Conservation (phyloP, 2,797 vertebrate species). For the Okamejei kenojei region DNA sequence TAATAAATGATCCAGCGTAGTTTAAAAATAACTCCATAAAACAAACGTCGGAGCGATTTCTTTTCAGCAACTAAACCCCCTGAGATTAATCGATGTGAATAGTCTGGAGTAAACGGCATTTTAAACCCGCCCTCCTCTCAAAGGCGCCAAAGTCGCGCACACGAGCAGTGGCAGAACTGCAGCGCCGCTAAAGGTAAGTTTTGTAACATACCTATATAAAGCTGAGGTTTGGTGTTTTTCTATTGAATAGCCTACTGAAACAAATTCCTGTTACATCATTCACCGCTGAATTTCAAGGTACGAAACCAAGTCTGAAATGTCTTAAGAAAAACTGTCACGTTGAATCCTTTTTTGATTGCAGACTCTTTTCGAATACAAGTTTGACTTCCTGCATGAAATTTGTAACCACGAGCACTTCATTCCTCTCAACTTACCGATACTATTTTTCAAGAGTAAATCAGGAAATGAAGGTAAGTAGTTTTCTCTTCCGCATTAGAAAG, state of each 20-base stretch:
- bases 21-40: too few relatives aligned
- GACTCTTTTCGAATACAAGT: slow-evolving; percentile 84
- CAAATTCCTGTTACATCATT: neutral
- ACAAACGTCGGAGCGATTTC: too few relatives aligned
- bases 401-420: slow-evolving; percentile 96
- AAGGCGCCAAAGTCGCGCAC: too few relatives aligned
- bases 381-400: slow-evolving; percentile 92
- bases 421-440: slow-evolving; percentile 83
- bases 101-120: too few relatives aligned
- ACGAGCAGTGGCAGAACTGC: too few relatives aligned
- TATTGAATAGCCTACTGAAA: neutral
- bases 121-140: too few relatives aligned
- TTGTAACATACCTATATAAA: too few relatives aligned
- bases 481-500: neutral
- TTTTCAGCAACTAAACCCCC: too few relatives aligned
- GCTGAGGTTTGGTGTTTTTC: neutral
- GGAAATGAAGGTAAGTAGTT: neutral
- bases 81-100: too few relatives aligned
- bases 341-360: slow-evolving; percentile 52
- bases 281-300: neutral
- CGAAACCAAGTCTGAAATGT: neutral
- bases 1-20: too few relatives aligned
- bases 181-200: too few relatives aligned
- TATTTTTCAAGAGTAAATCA: slow-evolving; percentile 73
- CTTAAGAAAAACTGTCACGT: neutral